Evolutionary conservation across 2,797 vertebrate genomes (phyloP).

Genomic region (Megaceryle alcyon): DNA sequence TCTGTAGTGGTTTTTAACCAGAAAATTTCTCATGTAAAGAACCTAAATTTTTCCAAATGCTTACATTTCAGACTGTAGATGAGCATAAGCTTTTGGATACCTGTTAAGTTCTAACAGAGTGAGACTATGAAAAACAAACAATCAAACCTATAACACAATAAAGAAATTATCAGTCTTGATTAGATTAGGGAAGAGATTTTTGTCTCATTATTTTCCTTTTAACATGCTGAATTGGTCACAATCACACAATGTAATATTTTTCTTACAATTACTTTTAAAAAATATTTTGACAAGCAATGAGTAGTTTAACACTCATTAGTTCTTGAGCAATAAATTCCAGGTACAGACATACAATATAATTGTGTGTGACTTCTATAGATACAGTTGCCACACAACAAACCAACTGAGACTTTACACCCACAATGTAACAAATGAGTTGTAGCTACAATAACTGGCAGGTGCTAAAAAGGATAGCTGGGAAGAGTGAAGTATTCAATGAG

Average conservation of each 20-base stretch:
- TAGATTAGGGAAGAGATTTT: background rate
- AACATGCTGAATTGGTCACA: background rate
- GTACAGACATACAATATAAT: background rate
- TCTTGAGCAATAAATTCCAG: background rate
- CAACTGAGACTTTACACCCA: conserved; percentile 43
- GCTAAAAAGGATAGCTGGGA: background rate
- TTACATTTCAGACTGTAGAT: background rate
- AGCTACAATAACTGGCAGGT: background rate
- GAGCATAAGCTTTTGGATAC: background rate
- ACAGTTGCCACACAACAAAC: conserved; percentile 21
- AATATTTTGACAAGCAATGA: background rate
- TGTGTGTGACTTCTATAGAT: conserved; percentile 11
- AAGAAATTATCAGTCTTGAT: background rate
- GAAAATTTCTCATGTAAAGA: background rate
- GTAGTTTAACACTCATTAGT: background rate
- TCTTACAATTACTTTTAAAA: background rate
- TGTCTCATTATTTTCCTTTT: background rate
- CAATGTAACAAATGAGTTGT: background rate
- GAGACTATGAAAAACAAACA: background rate
- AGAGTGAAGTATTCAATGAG: background rate
- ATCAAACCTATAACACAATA: background rate
- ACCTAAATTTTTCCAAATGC: background rate
- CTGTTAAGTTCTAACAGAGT: background rate
- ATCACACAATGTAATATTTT: background rate
- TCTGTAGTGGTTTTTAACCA: background rate